phyloP scores from a whole-genome alignment of 2,888 invertebrate genomes.

The Craniophora ligustri region DNA sequence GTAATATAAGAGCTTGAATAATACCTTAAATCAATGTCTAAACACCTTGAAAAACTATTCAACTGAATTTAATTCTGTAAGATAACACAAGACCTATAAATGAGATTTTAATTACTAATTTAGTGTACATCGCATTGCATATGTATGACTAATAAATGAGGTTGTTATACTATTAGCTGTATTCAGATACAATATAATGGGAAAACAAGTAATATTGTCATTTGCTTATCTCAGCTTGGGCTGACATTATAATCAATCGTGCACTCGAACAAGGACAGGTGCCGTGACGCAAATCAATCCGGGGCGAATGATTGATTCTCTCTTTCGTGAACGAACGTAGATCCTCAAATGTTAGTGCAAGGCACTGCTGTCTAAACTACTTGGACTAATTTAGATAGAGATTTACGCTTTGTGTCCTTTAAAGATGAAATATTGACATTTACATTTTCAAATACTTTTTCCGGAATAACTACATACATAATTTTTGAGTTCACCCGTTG shows the following conservation, averaged over 20 bases:
- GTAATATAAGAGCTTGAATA: too few relatives aligned
- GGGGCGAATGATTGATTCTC: conserved; percentile 45
- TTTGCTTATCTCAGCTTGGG: conserved; percentile 38
- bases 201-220: conserved; percentile 46
- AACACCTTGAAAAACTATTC: too few relatives aligned
- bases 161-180: conserved; percentile 13
- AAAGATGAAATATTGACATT: too few relatives aligned
- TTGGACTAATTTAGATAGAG: conserved; percentile 2
- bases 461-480: too few relatives aligned
- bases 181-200: conserved; percentile 27
- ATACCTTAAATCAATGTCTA: too few relatives aligned
- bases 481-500: too few relatives aligned
- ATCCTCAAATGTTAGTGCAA: conserved; percentile 32
- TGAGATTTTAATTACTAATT: too few relatives aligned
- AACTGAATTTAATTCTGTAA: too few relatives aligned
- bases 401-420: conserved; percentile 6
- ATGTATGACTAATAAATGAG: conserved; percentile 9
- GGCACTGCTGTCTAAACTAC: conserved; percentile 11
- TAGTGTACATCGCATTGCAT: too few relatives aligned
- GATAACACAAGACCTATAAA: too few relatives aligned
- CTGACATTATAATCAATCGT: conserved; percentile 44
- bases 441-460: too few relatives aligned
- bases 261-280: conserved; percentile 43
- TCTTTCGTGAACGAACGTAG: conserved; percentile 48
- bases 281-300: conserved; percentile 37